These are phyloP conservation scores for Drosophila lacteicornis DNA, from an alignment of 1,140 invertebrate genomes.

Conservation along the genomic window DNA sequence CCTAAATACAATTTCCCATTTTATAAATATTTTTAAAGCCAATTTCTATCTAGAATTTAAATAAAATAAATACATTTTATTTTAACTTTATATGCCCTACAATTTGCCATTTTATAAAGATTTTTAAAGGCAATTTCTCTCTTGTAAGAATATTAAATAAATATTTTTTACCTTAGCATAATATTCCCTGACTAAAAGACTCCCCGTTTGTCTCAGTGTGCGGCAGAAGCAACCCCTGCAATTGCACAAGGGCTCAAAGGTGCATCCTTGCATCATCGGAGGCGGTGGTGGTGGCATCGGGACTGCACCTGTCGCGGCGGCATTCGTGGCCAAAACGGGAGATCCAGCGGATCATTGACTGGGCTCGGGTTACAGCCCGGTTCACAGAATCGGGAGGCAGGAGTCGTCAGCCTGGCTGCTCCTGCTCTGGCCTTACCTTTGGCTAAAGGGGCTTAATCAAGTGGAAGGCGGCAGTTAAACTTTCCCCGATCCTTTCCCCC, in stretches of 20 bases:
- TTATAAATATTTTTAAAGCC: too few species aligned
- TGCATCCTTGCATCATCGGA: slow-evolving; percentile 73
- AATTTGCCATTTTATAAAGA: neutral
- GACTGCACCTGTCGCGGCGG: slow-evolving; percentile 75
- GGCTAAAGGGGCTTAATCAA: slow-evolving; percentile 78
- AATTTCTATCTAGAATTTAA: too few species aligned
- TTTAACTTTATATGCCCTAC: too few species aligned
- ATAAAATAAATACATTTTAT: too few species aligned
- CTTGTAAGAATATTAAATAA: too few species aligned
- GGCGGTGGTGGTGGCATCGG: slow-evolving; percentile 29
- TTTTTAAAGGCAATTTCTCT: too few species aligned
- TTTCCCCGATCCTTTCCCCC: slow-evolving; percentile 7
- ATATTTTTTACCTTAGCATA: too few species aligned
- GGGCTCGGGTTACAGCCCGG: slow-evolving; percentile 67
- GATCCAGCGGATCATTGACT: slow-evolving; percentile 77
- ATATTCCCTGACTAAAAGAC: too few species aligned
- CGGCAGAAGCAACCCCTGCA: slow-evolving; percentile 52
- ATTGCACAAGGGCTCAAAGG: slow-evolving; percentile 72
- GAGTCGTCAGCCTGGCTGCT: slow-evolving; percentile 52
- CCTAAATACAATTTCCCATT: too few species aligned
- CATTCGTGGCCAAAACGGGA: slow-evolving; percentile 45
- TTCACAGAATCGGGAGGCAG: slow-evolving; percentile 60
- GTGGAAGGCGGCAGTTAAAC: slow-evolving; percentile 79
- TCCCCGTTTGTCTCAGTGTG: neutral
- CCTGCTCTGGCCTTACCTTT: slow-evolving; percentile 11